Conservation (phyloP, 2,797 vertebrate species). For the Onychomys leucogaster region DNA sequence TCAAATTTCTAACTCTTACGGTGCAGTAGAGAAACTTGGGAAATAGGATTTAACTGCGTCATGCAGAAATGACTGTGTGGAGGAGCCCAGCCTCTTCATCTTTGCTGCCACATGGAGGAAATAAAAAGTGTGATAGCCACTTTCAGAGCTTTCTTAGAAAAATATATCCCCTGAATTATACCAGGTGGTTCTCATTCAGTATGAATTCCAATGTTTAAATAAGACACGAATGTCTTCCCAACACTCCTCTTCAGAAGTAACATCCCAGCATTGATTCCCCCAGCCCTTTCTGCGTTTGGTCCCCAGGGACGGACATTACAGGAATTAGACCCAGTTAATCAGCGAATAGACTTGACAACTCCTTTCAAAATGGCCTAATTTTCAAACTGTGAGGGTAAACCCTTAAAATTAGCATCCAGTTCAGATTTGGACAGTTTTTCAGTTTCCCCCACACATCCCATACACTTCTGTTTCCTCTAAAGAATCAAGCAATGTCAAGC, state of each 20-base stretch:
- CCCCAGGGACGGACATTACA: constrained; percentile 78
- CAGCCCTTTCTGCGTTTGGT: constrained; percentile 81
- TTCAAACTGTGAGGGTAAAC: constrained; percentile 66
- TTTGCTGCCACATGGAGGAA: constrained; percentile 85
- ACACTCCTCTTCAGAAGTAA: constrained; percentile 65
- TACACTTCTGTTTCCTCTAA: not conserved
- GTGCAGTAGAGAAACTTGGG: constrained; percentile 62
- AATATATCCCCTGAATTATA: constrained; percentile 91
- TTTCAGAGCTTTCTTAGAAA: constrained; percentile 90
- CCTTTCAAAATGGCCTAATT: not conserved
- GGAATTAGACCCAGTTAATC: constrained; percentile 68
- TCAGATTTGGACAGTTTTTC: constrained; percentile 73
- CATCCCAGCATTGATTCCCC: constrained; percentile 74
- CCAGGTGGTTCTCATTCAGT: constrained; percentile 87
- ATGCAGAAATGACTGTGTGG: constrained; percentile 84
- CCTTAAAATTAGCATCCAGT: constrained; percentile 48
- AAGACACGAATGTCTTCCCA: constrained; percentile 52
- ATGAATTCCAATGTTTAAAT: constrained; percentile 80
- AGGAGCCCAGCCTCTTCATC: constrained; percentile 84
- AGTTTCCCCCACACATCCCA: not conserved
- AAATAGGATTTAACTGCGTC: constrained; percentile 81
- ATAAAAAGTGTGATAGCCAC: constrained; percentile 87
- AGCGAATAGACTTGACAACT: constrained; percentile 31
- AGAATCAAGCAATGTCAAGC: not conserved
- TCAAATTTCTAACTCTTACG: constrained; percentile 68